Base-by-base conservation (phyloP, 2,797 vertebrate genomes). In the Sciurus carolinensis region DNA sequence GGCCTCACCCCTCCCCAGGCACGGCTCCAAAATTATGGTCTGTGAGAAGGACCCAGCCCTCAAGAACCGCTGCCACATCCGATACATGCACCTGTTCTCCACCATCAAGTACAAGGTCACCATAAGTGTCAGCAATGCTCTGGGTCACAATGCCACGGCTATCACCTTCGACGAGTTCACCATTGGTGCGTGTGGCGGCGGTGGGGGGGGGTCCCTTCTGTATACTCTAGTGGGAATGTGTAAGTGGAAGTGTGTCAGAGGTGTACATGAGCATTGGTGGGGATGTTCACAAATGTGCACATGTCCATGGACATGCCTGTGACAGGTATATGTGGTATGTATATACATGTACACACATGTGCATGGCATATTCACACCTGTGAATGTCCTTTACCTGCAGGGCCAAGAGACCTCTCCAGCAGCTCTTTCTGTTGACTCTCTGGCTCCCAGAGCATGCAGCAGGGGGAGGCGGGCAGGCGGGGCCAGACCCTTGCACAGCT, bases 51-150 rank as follows among this genome's bases (percentile, higher is more conserved):
- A 99, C 81, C 93, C 98, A 0, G 91, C 99, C 96, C 99, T 99
- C 95, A 99, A 99, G 98, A 99, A 99, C 98, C 99, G 99, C 94
- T 99, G 99, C 97, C 99, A 99, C 83, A 99, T 99, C 84, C 99
- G 98, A 89, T 99, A 99, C 96, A 98, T 99, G 20, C 99, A 99
- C 97, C 99, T 99, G 96, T 99, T 99, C 98, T 99, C 99, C 1
- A 99, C 98, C 22, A 98, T 98, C 98, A 99, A 99, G 89, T 99
- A 99, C 99, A 99, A 98, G 96, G 99, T 99, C 95, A 99, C 99
- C 1, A 98, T 99, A 97, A 99, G 99, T 1, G 99, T 99, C 42
- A 98, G 99, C 96, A 99, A 99, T 33, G 98, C 99, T 22, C 98
- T 99, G 98, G 99, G 99, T 64, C 99, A 99, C 98, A 99, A 99